Percentiles rank a stretch among this genome's conserved stretches.
These are phyloP conservation scores for Sternarchorhynchus goeldii DNA, from an alignment of 2,797 vertebrate genomes.

Conservation along the genomic window DNA sequence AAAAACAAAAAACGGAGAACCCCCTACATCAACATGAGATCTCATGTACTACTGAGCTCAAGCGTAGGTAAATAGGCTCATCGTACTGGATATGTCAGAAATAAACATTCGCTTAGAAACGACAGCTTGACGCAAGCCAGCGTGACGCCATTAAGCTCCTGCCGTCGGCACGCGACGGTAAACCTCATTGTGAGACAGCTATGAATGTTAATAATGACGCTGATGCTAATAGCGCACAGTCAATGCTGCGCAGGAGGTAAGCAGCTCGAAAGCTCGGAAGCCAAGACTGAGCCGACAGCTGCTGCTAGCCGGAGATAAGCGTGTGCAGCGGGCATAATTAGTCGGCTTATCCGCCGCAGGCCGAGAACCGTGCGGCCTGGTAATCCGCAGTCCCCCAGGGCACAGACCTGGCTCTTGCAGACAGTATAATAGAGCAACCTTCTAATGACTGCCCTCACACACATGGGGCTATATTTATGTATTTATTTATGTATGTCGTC, in stretches of 20 bases:
- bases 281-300: conserved; percentile 27
- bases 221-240: conserved; percentile 30
- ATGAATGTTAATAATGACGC: conserved; percentile 21
- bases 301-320: conserved; percentile 21
- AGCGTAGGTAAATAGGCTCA: not conserved
- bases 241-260: conserved; percentile 15
- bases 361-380: conserved; percentile 12
- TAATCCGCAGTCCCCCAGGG: conserved; percentile 21
- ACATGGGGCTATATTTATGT: not conserved
- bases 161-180: not conserved
- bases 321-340: conserved; percentile 31
- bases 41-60: not conserved
- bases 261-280: not conserved
- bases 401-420: conserved; percentile 1
- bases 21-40: not conserved
- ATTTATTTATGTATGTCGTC: no score
- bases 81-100: not conserved
- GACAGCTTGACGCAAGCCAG: not conserved
- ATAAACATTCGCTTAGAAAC: not conserved
- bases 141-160: not conserved
- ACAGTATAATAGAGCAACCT: conserved; percentile 24
- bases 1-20: conserved; percentile 2
- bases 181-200: conserved; percentile 2
- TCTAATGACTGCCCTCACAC: conserved; percentile 22
- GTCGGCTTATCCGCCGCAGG: conserved; percentile 14